Percentiles rank a stretch among this genome's conserved stretches.
Evolutionary conservation across 2,797 vertebrate genomes (phyloP).

Genomic region (Phrynocephalus vlangalii): DNA sequence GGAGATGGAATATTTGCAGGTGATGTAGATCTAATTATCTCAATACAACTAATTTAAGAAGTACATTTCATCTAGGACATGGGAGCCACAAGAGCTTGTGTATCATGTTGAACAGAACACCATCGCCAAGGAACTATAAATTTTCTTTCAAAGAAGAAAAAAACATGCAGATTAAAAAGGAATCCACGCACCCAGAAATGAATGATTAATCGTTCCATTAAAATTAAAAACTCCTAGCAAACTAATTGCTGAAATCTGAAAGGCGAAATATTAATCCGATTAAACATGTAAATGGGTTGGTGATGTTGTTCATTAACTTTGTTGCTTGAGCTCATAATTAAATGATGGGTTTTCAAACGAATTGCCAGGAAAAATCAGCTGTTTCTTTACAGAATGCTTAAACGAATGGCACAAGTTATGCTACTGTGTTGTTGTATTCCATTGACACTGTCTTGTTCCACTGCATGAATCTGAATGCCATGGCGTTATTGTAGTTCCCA

Average conservation of each 20-base stretch:
- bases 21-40: slow-evolving; percentile 54
- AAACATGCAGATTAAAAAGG: slow-evolving; percentile 22
- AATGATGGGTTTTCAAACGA: slow-evolving; percentile 76
- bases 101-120: slow-evolving; percentile 39
- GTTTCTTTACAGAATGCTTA: slow-evolving; percentile 55
- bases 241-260: slow-evolving; percentile 76
- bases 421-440: not conserved
- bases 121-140: slow-evolving; percentile 47
- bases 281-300: slow-evolving; percentile 74
- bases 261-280: slow-evolving; percentile 73
- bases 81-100: slow-evolving; percentile 31
- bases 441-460: not conserved
- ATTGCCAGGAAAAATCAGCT: slow-evolving; percentile 66
- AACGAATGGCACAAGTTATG: slow-evolving; percentile 23
- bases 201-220: slow-evolving; percentile 69
- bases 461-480: not conserved
- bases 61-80: slow-evolving; percentile 50
- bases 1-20: slow-evolving; percentile 44
- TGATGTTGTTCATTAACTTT: slow-evolving; percentile 65
- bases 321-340: slow-evolving; percentile 75
- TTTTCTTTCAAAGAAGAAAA: slow-evolving; percentile 58
- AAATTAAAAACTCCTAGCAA: slow-evolving; percentile 52
- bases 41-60: slow-evolving; percentile 43
- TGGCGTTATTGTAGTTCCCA: not conserved
- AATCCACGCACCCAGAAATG: slow-evolving; percentile 59